Evolutionary conservation across 2,888 invertebrate species (phyloP), one percentile per base, ranked within the genome.

Genomic region (Drosophila anomalipes): DNA sequence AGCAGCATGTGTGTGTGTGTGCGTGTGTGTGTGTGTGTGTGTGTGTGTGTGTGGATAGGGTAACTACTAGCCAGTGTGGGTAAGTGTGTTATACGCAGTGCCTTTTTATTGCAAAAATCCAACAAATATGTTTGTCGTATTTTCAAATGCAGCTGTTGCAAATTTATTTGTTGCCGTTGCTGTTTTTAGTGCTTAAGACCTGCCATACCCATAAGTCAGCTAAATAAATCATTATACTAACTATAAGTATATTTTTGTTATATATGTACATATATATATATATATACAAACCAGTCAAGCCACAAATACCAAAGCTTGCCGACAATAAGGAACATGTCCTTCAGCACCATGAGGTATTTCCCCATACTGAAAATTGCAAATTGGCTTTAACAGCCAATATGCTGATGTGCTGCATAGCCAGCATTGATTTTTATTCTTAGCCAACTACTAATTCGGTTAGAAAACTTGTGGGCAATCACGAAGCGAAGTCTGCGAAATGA

Each of bases 111-210:
- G 86, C 81, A 79, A 70, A 77, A 56, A 64, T 51, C 14, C 57
- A 41, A 30, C 57, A 41, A 19, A 57, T 57, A 26, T 41, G 28
- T 67, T 59, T 64, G 57, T 65, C 47, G 54, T 72, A 89, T 89
- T 89, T 87, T 87, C 86, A 89, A 83, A 78, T 86, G 86, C 86
- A 90, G 86, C 86, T 86, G 86, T 86, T 90, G 86, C 86, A 75
- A 88, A 88, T 79, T 85, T 88, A 86, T 86, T 90, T 88, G 85
- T 85, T 89, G 85, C 68, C 52, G 67, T 70, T 80, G 77, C 80
- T 74, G 77, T 80, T 83, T 66, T 66, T 44, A 74, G 69, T 74
- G 77, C 69, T 81, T 69, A 52, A 70, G 70, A 79, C 67, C 69
- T 78, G 82, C 80, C 83, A 85, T 71, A 63, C 77, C 70, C 81